Conservation (phyloP, 2,888 invertebrate species). For the Strigamia crassipes region DNA sequence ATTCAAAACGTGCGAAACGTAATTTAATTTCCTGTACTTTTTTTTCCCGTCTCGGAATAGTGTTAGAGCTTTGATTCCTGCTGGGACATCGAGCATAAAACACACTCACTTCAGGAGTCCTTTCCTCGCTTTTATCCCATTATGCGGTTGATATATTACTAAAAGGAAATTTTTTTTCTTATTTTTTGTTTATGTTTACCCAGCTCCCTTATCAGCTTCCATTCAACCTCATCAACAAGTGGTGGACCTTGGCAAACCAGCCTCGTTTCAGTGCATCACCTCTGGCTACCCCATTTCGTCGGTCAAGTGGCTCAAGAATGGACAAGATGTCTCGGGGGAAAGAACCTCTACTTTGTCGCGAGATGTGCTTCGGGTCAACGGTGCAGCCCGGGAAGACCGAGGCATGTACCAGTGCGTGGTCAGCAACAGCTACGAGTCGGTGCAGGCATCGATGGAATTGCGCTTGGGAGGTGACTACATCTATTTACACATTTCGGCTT, state of each 20-base stretch:
- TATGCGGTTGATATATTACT: background rate
- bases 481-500: conserved; percentile 16
- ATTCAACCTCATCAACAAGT: conserved; percentile 57
- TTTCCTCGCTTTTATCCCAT: background rate
- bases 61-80: background rate
- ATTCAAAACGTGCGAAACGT: background rate
- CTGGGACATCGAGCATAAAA: background rate
- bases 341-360: conserved; percentile 12
- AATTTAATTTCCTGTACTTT: conserved; percentile 1
- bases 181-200: conserved; percentile 50
- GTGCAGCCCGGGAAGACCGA: conserved; percentile 54
- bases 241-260: conserved; percentile 57
- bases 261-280: conserved; percentile 57
- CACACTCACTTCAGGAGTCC: background rate
- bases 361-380: conserved; percentile 44
- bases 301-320: conserved; percentile 58
- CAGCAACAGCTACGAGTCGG: conserved; percentile 54
- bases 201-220: conserved; percentile 56
- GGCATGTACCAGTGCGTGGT: conserved; percentile 60
- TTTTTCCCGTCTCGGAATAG: background rate
- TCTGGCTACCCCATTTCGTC: conserved; percentile 49
- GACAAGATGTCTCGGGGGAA: conserved; percentile 53
- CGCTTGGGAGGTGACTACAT: conserved; percentile 56
- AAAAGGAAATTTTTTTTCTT: background rate
- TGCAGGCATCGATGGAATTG: conserved; percentile 57